Evolutionary conservation across 2,888 invertebrate genomes (phyloP), one percentile per base, ranked within the genome.

Genomic region (Heliconius sara): DNA sequence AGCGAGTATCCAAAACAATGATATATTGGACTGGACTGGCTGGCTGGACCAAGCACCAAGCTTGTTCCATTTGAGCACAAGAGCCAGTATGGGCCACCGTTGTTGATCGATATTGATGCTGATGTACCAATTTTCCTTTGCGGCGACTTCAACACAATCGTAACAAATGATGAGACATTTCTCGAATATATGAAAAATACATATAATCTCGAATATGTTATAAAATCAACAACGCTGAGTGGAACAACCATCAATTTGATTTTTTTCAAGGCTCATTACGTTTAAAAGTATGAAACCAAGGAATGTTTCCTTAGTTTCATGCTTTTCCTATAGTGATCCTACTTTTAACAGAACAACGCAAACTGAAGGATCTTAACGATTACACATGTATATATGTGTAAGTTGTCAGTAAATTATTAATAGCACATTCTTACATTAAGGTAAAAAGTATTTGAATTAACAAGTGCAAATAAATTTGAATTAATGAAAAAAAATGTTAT

Each of bases 111-210:
- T 76, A 79, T 81, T 83, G 83, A 22, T 68, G 79, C 60, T 63
- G 39, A 76, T 82, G 73, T 82, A 76, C 82, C 83, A 30, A 84
- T 83, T 82, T 83, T 83, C 83, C 81, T 83, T 16, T 84, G 83
- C 52, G 83, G 84, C 66, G 84, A 84, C 71, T 84, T 84, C 78
- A 85, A 84, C 84, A 39, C 66, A 83, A 83, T 84, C 81, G 82
- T 85, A 65, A 84, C 84, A 71, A 22, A 63, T 84, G 83, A 84
- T 34, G 75, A 85, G 67, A 71, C 63, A 57, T 84, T 77, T 34
- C 79, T 85, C 68, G 85, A 84, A 77, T 84, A 81, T 84, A 84
- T 85, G 39, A 85, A 86, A 85, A 72, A 86, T 68, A 84, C 75
- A 82, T 84, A 67, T 47, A 84, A 85, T 85, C 81, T 84, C 71